Base-by-base conservation (phyloP, 2,797 vertebrate species). In the Trachurus trachurus region DNA sequence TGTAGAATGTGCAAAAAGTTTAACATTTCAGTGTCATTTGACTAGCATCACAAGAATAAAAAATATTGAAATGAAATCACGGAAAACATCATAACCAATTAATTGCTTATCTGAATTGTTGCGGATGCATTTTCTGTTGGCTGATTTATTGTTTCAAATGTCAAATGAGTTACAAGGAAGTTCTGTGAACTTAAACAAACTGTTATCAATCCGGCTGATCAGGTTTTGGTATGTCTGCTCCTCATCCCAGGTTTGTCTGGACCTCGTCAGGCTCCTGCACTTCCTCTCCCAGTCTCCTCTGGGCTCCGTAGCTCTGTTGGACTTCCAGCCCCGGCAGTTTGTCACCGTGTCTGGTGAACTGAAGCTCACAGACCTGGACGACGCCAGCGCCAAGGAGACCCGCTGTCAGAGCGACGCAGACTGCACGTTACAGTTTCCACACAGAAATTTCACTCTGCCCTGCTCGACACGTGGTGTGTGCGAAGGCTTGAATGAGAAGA, bases 321-420 rank as follows among this genome's bases (percentile, higher is more conserved):
- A 98, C 93, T 98, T 98, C 90, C 97, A 98, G 92, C 97, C 97
- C 0, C 95, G 96, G 58, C 97, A 98, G 94, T 98, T 98, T 78
- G 95, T 98, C 81, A 95, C 96, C 53, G 96, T 97, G 79, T 94
- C 96, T 7, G 97, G 97, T 45, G 91, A 94, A 78, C 93, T 98
- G 60, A 98, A 98, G 94, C 96, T 98, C 81, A 97, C 97, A 0
- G 97, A 98, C 90, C 88, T 98, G 90, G 97, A 98, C 17, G 97
- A 98, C 65, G 96, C 96, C 90, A 96, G 93, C 66, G 89, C 93
- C 0, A 90, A 94, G 52, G 96, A 96, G 62, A 92, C 94, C 2
- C 19, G 71, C 21, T 98, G 97, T 71, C 86, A 59, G 69, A 81
- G 82, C 0, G 93, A 96, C 26, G 79, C 85, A 0, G 96, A 98